Base-by-base conservation (phyloP, 2,113 vertebrate species). In the Girardinichthys multiradiatus region DNA sequence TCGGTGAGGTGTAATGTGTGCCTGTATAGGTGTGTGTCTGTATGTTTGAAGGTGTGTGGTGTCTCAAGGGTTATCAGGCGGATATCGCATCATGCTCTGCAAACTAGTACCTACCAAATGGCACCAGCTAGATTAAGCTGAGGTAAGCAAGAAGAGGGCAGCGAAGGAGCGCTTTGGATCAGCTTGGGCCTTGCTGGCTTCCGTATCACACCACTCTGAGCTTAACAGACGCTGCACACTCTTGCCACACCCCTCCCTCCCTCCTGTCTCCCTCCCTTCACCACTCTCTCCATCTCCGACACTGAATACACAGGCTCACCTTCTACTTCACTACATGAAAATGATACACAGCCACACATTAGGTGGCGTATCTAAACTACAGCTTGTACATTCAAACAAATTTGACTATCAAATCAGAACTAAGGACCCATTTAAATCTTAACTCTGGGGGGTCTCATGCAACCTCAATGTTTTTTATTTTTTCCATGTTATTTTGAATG, bases 141-240 rank as follows among this genome's bases (percentile, higher is more conserved):
- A 96, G 94, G 68, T 26, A 27, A 92, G 94, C 77, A 74, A 87
- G 24, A 27, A 88, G 79, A 89, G 82, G 87, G 81, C 87, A 84
- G 85, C 8, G 73, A 73, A 54, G 71, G 76, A 28, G 61, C 60
- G 80, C 58, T 77, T 78, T 91, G 91, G 89, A 85, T 89, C 90
- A 90, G 86, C 90, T 91, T 87, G 93, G 77, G 81, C 94, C 93
- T 94, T 80, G 81, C 91, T 80, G 93, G 92, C 93, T 90, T 82
- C 93, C 93, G 92, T 94, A 95, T 96, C 96, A 95, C 95, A 94
- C 95, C 95, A 96, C 95, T 89, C 76, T 89, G 62, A 57, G 78
- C 86, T 86, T 88, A 24, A 87, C 93, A 94, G 94, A 94, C 94
- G 89, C 88, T 94, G 92, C 93, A 86, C 91, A 27, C 81, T 54